phyloP scores from a whole-genome alignment of 1,140 invertebrate species.

The Agrypnia vestita region DNA sequence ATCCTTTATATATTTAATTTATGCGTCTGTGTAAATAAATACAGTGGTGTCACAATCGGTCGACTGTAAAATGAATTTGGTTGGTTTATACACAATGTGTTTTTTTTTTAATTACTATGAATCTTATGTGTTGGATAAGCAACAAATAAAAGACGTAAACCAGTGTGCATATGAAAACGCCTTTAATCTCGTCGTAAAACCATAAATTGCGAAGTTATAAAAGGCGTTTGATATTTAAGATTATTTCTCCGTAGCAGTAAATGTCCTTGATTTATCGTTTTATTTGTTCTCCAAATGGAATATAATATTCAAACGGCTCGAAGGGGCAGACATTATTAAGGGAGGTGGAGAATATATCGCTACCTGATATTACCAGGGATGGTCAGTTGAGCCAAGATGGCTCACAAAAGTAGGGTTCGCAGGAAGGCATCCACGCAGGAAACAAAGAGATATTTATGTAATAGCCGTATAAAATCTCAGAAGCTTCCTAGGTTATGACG shows the following conservation, averaged over 20 bases:
- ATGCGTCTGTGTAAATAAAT: too few relatives aligned
- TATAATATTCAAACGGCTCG: slow-evolving; percentile 18
- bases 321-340: slow-evolving; percentile 13
- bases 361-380: slow-evolving; percentile 2
- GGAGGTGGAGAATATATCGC: not conserved
- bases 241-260: slow-evolving; percentile 9
- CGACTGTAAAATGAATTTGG: too few relatives aligned
- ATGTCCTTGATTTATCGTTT: slow-evolving; percentile 24
- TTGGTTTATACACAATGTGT: too few relatives aligned
- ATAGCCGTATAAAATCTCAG: not conserved
- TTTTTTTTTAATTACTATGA: too few relatives aligned
- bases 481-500: not conserved
- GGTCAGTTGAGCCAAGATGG: slow-evolving; percentile 17
- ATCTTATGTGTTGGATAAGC: too few relatives aligned
- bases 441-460: not conserved
- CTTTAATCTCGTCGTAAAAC: too few relatives aligned
- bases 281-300: slow-evolving; percentile 26
- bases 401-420: not conserved
- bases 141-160: too few relatives aligned
- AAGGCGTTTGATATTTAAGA: not conserved
- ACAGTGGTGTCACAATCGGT: too few relatives aligned
- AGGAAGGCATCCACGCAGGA: not conserved
- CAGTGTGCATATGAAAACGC: too few relatives aligned
- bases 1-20: too few relatives aligned
- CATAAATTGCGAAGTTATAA: too few relatives aligned